Conservation (phyloP, 1,140 invertebrate genomes). For the Drosophila busckii region DNA sequence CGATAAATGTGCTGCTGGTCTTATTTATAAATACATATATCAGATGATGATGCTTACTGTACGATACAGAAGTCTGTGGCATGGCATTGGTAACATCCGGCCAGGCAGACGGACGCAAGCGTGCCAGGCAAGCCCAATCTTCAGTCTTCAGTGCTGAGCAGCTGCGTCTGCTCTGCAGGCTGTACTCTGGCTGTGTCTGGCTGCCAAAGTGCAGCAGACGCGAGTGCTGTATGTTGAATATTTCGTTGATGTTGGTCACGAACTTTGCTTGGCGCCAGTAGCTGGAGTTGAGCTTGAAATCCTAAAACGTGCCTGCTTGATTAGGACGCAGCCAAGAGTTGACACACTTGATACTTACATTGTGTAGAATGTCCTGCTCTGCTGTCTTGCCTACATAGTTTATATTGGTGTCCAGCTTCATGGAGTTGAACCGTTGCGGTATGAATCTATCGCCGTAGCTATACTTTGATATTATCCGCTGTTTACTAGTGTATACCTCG, state of each 20-base stretch:
- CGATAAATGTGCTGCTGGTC: too few species aligned
- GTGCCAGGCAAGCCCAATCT: slow-evolving; percentile 65
- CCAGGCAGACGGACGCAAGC: slow-evolving; percentile 46
- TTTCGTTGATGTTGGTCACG: slow-evolving; percentile 33
- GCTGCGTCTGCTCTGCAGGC: slow-evolving; percentile 4
- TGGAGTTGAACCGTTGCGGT: slow-evolving; percentile 48
- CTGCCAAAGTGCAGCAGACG: slow-evolving; percentile 60
- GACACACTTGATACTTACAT: slow-evolving; percentile 26
- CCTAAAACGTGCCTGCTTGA: too few species aligned
- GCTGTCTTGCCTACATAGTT: slow-evolving; percentile 42
- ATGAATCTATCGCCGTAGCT: slow-evolving; percentile 58
- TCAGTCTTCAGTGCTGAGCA: slow-evolving; percentile 1
- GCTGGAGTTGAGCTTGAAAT: slow-evolving; percentile 12
- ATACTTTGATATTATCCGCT: neutral
- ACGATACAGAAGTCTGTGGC: neutral
- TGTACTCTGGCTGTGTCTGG: too few species aligned
- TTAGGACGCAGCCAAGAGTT: too few species aligned
- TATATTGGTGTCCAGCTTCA: slow-evolving; percentile 41
- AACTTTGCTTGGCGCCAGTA: slow-evolving; percentile 63
- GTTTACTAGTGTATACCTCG: slow-evolving; percentile 18
- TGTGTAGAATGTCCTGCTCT: slow-evolving; percentile 55
- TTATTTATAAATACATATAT: neutral
- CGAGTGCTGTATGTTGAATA: slow-evolving; percentile 33
- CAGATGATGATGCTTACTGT: neutral
- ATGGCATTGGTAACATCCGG: slow-evolving; percentile 65